Percentiles rank a stretch among this genome's conserved stretches.
These are phyloP conservation scores for Lophius americanus DNA, from an alignment of 2,797 vertebrate genomes.

Conservation along the genomic window DNA sequence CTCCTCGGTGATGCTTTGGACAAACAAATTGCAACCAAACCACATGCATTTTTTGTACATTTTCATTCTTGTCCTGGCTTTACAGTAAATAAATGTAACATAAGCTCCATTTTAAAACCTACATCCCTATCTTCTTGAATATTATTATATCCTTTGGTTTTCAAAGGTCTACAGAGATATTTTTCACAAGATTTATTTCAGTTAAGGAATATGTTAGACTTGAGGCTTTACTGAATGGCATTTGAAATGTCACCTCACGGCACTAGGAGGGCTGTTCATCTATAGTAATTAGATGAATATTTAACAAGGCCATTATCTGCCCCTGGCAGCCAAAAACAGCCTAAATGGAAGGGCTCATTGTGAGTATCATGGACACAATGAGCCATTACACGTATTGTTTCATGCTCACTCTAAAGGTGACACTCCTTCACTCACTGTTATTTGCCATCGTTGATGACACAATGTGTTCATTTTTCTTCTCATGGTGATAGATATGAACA, in stretches of 20 bases:
- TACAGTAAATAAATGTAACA: too few species aligned
- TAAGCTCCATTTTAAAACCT: too few species aligned
- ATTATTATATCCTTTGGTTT: too few species aligned
- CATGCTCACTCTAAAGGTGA: slow-evolving; percentile 56
- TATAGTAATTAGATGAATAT: slow-evolving; percentile 78
- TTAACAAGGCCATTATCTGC: slow-evolving; percentile 74
- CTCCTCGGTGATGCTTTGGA: too few species aligned
- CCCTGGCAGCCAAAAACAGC: slow-evolving; percentile 67
- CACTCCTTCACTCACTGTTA: slow-evolving; percentile 59
- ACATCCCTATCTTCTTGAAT: background rate
- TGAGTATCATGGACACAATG: slow-evolving; percentile 64
- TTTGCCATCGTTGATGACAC: slow-evolving; percentile 64
- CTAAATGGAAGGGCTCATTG: slow-evolving; percentile 49
- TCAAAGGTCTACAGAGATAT: too few species aligned
- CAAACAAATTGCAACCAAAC: too few species aligned
- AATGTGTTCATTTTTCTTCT: slow-evolving; percentile 46
- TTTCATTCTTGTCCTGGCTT: too few species aligned
- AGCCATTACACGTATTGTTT: slow-evolving; percentile 70
- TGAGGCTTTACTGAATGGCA: slow-evolving; percentile 70
- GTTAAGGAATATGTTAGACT: slow-evolving; percentile 55
- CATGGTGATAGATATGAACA: slow-evolving; percentile 46
- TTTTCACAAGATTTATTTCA: slow-evolving; percentile 41
- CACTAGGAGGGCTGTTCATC: slow-evolving; percentile 64
- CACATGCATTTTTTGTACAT: too few species aligned
- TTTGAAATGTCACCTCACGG: slow-evolving; percentile 73